Evolutionary conservation across 2,797 vertebrate species (phyloP), one percentile per base, ranked within the genome.

Genomic region (Acomys russatus): DNA sequence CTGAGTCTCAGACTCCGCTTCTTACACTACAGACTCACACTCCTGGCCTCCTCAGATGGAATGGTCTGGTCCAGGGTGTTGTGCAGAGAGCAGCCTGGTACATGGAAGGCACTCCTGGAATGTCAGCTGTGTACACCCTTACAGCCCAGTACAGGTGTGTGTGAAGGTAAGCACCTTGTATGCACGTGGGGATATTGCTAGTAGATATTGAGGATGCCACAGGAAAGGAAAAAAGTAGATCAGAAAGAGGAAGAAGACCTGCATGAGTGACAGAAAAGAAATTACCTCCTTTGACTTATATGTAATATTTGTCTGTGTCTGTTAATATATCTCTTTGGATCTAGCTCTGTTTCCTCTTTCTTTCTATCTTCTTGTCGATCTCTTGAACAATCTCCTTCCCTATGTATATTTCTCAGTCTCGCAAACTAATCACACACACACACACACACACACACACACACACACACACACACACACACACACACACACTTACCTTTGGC

Each of bases 61-160:
- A 70, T 14, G 54, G 77, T 90, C 30, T 11, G 2, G 23, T 6
- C 2, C 28, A 6, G 12, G 15, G 6, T 30, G 5, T 20, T 54
- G 20, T 11, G 7, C 25, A 12, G 35, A 44, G 3, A 59, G 22
- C 49, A 59, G 22, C 49, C 90, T 4, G 30, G 20, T 7, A 56
- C 15, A 1, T 2, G 6, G 49, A 23, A 14, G 73, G n/a, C 0
- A 1, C 38, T 56, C 20, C 22, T 6, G 28, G 11, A 25, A 7
- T 15, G 5, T 12, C 64, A 35, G 61, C 54, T 30, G 49, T 68
- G 49, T 2, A 33, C n/a, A 0, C 1, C 3, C 4, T 2, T 0
- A 8, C 51, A 35, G 15, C 9, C 7, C 12, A 1, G 0, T 9
- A 30, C 18, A 30, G 38, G 66, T 25, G 6, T 73, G 35, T 3